These are phyloP conservation scores for Hartigia nigra DNA, from an alignment of 2,888 invertebrate species.

Conservation along the genomic window DNA sequence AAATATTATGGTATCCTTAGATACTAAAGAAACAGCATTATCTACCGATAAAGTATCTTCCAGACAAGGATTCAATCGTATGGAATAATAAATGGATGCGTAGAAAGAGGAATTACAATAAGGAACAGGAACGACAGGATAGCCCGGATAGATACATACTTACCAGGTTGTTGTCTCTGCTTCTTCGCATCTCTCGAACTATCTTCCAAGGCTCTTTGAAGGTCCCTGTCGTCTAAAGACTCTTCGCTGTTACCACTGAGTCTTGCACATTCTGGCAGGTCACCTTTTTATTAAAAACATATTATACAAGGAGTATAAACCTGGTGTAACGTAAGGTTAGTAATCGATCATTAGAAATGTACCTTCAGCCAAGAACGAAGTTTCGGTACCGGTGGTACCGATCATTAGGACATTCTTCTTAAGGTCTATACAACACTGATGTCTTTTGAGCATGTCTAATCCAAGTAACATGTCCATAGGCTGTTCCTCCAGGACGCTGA, in stretches of 20 bases:
- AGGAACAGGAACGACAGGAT: constrained; percentile 31
- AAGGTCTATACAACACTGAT: constrained; percentile 96
- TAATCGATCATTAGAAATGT: constrained; percentile 40
- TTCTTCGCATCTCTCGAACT: constrained; percentile 68
- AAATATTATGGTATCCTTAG: background rate
- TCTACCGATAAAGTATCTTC: background rate
- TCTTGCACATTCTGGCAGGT: constrained; percentile 86
- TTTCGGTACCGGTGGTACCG: constrained; percentile 94
- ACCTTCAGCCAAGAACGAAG: constrained; percentile 85
- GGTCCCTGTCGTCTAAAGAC: constrained; percentile 76
- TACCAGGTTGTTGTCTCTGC: constrained; percentile 52
- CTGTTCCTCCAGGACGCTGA: constrained; percentile 96
- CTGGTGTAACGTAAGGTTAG: background rate
- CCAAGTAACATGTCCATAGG: constrained; percentile 99
- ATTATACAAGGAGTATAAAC: constrained; percentile 60
- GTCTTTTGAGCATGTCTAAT: constrained; percentile 95
- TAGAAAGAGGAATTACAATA: background rate
- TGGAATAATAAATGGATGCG: background rate
- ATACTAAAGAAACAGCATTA: background rate
- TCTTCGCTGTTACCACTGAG: constrained; percentile 78
- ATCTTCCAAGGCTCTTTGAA: constrained; percentile 79
- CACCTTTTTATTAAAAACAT: constrained; percentile 49
- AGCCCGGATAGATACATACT: constrained; percentile 45
- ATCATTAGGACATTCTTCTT: constrained; percentile 88
- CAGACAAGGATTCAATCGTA: background rate